A percentile compares a stretch with the other conserved stretches of the same genome.
phyloP scores from a whole-genome alignment of 2,888 invertebrate species.

The Tetranychus truncatus region DNA sequence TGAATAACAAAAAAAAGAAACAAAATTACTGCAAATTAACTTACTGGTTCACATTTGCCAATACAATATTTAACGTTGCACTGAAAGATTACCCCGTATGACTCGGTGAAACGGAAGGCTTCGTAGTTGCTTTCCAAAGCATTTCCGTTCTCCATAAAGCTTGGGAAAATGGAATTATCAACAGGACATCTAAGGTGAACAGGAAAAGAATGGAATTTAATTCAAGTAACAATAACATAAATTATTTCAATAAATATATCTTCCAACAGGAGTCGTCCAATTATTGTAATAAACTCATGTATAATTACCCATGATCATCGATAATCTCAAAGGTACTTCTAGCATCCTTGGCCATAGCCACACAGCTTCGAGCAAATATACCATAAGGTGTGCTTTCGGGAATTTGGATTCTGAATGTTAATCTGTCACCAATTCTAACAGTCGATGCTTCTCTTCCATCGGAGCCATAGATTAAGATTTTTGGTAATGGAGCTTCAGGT shows the following conservation, averaged over 20 bases:
- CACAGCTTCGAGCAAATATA: constrained; percentile 83
- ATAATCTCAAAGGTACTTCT: constrained; percentile 90
- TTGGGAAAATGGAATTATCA: constrained; percentile 80
- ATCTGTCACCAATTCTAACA: constrained; percentile 77
- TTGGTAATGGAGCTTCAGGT: constrained; percentile 80
- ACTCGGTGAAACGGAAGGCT: constrained; percentile 85
- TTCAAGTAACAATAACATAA: not conserved
- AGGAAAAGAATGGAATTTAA: constrained; percentile 20
- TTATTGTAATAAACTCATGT: not conserved
- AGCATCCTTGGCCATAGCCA: constrained; percentile 89
- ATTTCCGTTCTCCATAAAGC: constrained; percentile 63
- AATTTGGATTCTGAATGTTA: constrained; percentile 85
- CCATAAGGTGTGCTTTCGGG: constrained; percentile 90
- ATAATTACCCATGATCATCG: constrained; percentile 62
- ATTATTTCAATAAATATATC: too few relatives aligned
- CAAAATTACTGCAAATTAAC: constrained; percentile 29
- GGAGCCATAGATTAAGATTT: constrained; percentile 72
- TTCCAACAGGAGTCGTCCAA: not conserved
- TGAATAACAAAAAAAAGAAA: not conserved
- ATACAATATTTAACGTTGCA: constrained; percentile 90
- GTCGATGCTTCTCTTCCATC: constrained; percentile 75
- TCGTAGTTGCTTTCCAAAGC: constrained; percentile 77
- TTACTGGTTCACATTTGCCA: constrained; percentile 78
- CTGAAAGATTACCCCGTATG: constrained; percentile 88
- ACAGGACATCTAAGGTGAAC: constrained; percentile 53